Evolutionary conservation across 2,113 vertebrate species (phyloP).

Genomic region (Albula goreensis): DNA sequence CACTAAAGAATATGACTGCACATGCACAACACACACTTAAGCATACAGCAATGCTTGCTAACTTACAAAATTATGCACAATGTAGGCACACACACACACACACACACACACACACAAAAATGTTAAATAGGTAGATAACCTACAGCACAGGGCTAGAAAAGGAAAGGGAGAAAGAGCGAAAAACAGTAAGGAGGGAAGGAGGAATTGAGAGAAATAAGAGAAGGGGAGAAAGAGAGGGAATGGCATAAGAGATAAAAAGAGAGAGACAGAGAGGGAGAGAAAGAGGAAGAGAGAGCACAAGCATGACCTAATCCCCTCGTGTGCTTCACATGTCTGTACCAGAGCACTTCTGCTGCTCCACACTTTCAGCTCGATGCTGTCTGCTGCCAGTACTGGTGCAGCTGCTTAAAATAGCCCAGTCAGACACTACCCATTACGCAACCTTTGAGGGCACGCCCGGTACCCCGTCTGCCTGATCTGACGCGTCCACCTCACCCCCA

Average conservation of each 20-base stretch:
- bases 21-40: too few relatives aligned
- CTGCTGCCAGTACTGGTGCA: neutral
- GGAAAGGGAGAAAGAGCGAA: too few relatives aligned
- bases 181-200: neutral
- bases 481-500: neutral
- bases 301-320: neutral
- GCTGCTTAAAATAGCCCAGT: neutral
- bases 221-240: neutral
- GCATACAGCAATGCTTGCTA: too few relatives aligned
- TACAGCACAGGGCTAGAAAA: neutral
- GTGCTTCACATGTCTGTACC: neutral
- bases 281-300: too few relatives aligned
- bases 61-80: too few relatives aligned
- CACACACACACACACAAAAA: neutral
- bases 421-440: neutral
- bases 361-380: neutral
- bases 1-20: too few relatives aligned
- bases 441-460: neutral
- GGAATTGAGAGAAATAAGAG: neutral
- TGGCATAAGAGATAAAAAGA: neutral
- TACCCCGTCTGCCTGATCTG: neutral
- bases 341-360: too few relatives aligned
- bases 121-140: neutral
- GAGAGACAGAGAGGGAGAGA: neutral
- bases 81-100: neutral